phyloP scores from a whole-genome alignment of 2,888 invertebrate species.

The Pecten maximus region DNA sequence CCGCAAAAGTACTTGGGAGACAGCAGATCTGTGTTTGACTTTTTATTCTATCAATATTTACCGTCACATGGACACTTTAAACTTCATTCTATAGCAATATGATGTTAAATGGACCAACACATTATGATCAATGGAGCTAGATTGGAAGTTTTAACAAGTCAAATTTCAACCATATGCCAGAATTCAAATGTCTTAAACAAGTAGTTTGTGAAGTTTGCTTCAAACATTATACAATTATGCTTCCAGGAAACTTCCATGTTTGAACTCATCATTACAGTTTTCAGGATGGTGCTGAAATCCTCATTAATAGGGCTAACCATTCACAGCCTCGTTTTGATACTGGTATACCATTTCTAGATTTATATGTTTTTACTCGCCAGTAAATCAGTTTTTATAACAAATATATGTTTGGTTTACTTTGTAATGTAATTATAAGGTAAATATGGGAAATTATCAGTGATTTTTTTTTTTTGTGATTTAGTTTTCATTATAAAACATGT shows the following conservation, averaged over 20 bases:
- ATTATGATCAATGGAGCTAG: too few relatives aligned
- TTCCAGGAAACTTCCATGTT: neutral
- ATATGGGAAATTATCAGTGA: neutral
- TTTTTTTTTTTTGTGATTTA: neutral
- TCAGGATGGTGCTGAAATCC: constrained; percentile 6
- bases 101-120: too few relatives aligned
- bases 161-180: neutral
- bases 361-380: neutral
- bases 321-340: neutral
- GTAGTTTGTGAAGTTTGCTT: neutral
- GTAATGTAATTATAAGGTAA: neutral
- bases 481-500: neutral
- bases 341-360: constrained; percentile 3
- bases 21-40: too few relatives aligned
- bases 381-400: neutral
- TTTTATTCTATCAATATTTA: too few relatives aligned
- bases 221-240: neutral
- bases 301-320: neutral
- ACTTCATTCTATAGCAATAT: too few relatives aligned
- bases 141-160: too few relatives aligned
- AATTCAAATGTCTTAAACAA: neutral
- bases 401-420: neutral
- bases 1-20: too few relatives aligned
- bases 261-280: neutral
- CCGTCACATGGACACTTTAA: too few relatives aligned